A percentile compares a stretch with the other conserved stretches of the same genome.
Evolutionary conservation across 2,797 vertebrate species (phyloP).

Genomic region (Gephyroberyx darwinii): DNA sequence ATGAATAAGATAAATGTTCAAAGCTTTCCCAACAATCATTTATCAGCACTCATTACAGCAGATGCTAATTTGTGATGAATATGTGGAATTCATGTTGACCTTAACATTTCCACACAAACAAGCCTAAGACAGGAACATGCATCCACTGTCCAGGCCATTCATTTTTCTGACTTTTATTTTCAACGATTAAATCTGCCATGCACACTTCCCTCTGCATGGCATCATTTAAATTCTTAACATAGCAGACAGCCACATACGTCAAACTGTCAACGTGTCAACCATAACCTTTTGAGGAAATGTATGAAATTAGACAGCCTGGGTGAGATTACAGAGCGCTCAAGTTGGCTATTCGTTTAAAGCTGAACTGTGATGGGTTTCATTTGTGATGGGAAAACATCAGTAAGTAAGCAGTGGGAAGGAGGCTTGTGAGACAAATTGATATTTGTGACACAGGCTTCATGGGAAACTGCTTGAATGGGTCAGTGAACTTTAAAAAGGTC

Average conservation of each 20-base stretch:
- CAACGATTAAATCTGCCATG: constrained; percentile 44
- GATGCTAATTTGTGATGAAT: constrained; percentile 4
- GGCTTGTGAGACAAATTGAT: constrained; percentile 17
- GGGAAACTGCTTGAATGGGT: neutral
- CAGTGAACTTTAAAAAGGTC: constrained; percentile 41
- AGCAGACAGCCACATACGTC: constrained; percentile 43
- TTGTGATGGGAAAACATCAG: constrained; percentile 32
- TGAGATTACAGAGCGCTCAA: constrained; percentile 46
- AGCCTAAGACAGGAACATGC: constrained; percentile 3
- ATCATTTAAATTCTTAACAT: constrained; percentile 43
- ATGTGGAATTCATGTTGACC: constrained; percentile 2
- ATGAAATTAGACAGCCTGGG: constrained; percentile 33
- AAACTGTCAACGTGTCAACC: constrained; percentile 54
- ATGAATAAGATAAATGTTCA: constrained; percentile 19
- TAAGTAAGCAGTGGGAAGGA: constrained; percentile 24
- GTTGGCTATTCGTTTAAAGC: constrained; percentile 30
- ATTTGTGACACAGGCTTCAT: constrained; percentile 10
- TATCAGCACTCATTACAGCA: constrained; percentile 20
- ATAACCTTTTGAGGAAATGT: constrained; percentile 42
- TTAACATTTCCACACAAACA: constrained; percentile 24
- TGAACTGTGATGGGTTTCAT: constrained; percentile 40
- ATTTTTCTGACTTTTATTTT: constrained; percentile 46
- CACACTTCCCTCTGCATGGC: constrained; percentile 32
- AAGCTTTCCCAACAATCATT: constrained; percentile 6
- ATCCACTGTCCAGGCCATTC: constrained; percentile 37